Conservation (phyloP, 2,797 vertebrate species). For the Coranthus polyacanthus region DNA sequence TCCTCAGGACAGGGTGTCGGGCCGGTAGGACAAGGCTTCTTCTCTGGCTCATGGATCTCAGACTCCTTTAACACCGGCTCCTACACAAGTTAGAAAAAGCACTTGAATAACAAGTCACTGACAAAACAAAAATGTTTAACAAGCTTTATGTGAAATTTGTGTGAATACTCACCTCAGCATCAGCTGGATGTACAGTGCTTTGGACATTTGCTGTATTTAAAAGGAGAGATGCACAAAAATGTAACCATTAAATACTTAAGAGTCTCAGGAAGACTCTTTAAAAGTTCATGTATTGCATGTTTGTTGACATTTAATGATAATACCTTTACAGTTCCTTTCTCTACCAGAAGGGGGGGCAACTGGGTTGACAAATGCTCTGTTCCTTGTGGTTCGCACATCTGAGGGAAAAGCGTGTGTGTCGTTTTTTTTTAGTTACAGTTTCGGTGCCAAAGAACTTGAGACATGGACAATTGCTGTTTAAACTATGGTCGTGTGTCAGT, state of each 20-base stretch:
- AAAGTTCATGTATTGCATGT: neutral
- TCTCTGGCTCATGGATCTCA: constrained; percentile 31
- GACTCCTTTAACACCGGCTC: constrained; percentile 14
- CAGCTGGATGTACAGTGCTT: neutral
- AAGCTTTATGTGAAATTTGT: neutral
- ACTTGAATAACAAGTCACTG: neutral
- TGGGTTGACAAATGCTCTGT: constrained; percentile 53
- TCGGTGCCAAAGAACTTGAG: too few species aligned
- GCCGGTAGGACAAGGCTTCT: constrained; percentile 16
- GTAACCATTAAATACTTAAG: too few species aligned
- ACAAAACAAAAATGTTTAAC: neutral
- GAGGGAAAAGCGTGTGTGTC: neutral
- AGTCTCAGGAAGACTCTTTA: neutral
- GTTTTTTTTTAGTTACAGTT: too few species aligned
- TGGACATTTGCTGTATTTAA: constrained; percentile 9
- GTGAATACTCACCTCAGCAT: constrained; percentile 43
- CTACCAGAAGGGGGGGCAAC: constrained; percentile 46
- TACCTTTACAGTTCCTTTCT: constrained; percentile 64
- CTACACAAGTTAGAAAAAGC: constrained; percentile 21
- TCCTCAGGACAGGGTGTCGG: constrained; percentile 26
- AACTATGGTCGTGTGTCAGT: neutral
- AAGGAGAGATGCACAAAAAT: neutral
- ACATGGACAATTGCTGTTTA: too few species aligned
- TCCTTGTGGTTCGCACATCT: constrained; percentile 70
- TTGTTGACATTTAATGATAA: neutral